phyloP scores from a whole-genome alignment of 2,888 invertebrate species.

The Drosophila sordidula region DNA sequence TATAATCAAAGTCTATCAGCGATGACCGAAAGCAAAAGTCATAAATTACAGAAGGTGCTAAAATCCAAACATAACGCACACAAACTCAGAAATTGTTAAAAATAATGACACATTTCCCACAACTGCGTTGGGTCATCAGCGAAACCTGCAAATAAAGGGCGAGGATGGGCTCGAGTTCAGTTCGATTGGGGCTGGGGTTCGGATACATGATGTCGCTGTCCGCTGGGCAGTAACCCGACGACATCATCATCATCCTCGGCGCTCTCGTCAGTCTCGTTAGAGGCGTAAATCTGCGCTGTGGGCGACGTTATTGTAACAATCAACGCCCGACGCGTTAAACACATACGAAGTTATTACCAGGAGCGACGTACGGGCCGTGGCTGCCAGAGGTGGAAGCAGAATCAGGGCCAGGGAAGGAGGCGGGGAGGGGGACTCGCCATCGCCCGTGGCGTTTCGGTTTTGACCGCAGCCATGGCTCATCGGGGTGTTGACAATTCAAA shows the following conservation, averaged over 20 bases:
- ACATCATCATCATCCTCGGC: slow-evolving; percentile 42
- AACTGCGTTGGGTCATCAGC: slow-evolving; percentile 45
- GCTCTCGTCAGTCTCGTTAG: slow-evolving; percentile 58
- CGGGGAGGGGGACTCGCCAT: slow-evolving; percentile 13
- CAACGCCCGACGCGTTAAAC: slow-evolving; percentile 76
- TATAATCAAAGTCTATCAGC: slow-evolving; percentile 54
- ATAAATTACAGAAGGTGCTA: slow-evolving; percentile 78
- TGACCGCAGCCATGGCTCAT: slow-evolving; percentile 65
- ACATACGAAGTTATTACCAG: slow-evolving; percentile 61
- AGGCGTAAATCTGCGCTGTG: slow-evolving; percentile 77
- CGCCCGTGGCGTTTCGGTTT: slow-evolving; percentile 70
- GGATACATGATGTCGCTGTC: slow-evolving; percentile 9
- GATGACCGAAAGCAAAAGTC: slow-evolving; percentile 46
- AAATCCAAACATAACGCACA: slow-evolving; percentile 49
- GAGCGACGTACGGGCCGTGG: slow-evolving; percentile 7
- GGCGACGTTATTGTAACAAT: slow-evolving; percentile 80
- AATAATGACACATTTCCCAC: slow-evolving; percentile 70
- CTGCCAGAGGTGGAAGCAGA: neutral
- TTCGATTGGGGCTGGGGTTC: slow-evolving; percentile 15
- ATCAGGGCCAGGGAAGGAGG: neutral
- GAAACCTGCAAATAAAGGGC: slow-evolving; percentile 39
- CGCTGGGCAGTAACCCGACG: slow-evolving; percentile 42
- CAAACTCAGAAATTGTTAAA: slow-evolving; percentile 47
- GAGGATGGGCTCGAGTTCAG: slow-evolving; percentile 17
- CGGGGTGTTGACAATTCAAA: slow-evolving; percentile 81